A percentile compares a stretch with the other conserved stretches of the same genome.
These are phyloP conservation scores for Oncorhynchus clarkii DNA, from an alignment of 2,113 vertebrate species.

Conservation along the genomic window DNA sequence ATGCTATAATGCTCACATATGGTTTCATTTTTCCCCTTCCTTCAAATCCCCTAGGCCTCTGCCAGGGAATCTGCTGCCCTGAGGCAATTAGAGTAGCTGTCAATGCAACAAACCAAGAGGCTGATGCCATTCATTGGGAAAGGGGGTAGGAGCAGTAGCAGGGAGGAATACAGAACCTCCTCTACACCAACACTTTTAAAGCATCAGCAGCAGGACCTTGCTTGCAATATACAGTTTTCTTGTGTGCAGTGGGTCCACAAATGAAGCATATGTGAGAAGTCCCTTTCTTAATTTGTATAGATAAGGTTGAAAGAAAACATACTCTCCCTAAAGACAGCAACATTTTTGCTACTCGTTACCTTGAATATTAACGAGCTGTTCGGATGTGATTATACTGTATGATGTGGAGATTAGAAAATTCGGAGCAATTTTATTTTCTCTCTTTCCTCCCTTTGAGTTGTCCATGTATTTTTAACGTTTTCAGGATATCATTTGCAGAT, in stretches of 20 bases:
- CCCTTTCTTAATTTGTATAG: too few species aligned
- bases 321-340: not conserved
- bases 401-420: not conserved
- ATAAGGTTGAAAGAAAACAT: not conserved
- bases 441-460: not conserved
- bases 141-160: constrained; percentile 12
- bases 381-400: not conserved
- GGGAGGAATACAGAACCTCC: constrained; percentile 1
- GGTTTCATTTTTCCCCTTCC: constrained; percentile 23
- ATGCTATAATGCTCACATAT: constrained; percentile 26
- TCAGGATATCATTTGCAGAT: not conserved
- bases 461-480: accelerated
- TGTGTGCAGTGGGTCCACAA: not conserved
- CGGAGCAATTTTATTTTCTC: not conserved
- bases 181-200: not conserved
- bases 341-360: not conserved
- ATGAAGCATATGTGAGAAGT: not conserved
- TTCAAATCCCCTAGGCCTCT: constrained; percentile 23
- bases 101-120: constrained; percentile 44
- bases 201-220: not conserved
- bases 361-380: not conserved
- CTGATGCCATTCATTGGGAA: constrained; percentile 42
- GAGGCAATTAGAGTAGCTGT: constrained; percentile 54
- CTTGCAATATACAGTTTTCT: not conserved
- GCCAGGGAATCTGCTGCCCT: constrained; percentile 39